Base-by-base conservation (phyloP, 2,113 vertebrate species). In the Lophura nycthemera region DNA sequence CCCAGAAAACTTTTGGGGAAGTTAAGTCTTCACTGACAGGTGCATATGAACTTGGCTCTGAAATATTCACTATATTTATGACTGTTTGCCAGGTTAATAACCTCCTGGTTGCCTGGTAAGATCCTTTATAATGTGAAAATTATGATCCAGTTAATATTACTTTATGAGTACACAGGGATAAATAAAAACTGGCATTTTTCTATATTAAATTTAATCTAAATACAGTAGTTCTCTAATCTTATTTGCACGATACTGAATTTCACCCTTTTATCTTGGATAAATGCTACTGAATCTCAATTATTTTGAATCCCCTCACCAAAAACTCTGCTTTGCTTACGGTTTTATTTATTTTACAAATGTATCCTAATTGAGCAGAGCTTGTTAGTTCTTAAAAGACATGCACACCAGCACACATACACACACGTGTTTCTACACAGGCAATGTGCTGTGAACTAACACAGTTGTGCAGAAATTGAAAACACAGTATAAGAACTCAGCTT, bases 141-240 rank as follows among this genome's bases (percentile, higher is more conserved):
- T 83, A 84, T 83, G 73, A 91, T 95, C 78, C 86, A 87, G 73
- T 95, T 94, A 94, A 63, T 59, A 57, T 89, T 91, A n/a, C 6
- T 5, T 61, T 72, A 86, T 77, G 82, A 85, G 71, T 93, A 79
- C 66, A 81, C 34, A 86, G 79, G 61, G 66, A 85, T 93, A 88
- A 92, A 82, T 89, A 81, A 83, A 95, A 7, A 2, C 54, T 25
- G 36, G 30, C 38, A 74, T 73, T 95, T 95, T 90, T 91, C 48
- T 91, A 3, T 75, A 56, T 50, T 92, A 86, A 86, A 89, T 91
- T 92, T 84, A 64, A 90, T 81, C 61, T 73, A 72, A 95, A 61
- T 80, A 63, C 15, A 52, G 6, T 48, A 8, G 21, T 89, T 77
- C 32, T 34, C 4, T 54, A 34, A 27, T 67, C 6, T 6, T 71